Evolutionary conservation across 2,113 vertebrate species (phyloP), one percentile per base, ranked within the genome.

Genomic region (Heloderma charlesbogerti): DNA sequence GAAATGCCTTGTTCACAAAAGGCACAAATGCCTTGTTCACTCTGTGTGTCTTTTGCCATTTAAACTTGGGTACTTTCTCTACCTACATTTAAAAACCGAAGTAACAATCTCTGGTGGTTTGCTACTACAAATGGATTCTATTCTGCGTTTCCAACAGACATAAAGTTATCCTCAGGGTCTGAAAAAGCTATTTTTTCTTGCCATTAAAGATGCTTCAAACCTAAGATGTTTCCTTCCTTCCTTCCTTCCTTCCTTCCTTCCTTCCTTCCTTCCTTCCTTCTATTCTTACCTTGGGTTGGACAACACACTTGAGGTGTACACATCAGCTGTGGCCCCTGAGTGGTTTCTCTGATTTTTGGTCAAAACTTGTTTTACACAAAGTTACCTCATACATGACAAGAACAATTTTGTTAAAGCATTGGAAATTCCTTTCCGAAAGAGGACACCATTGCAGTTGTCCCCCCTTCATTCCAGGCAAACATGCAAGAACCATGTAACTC

Each of bases 341-440:
- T 78, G 60, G 72, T 91, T 88, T 93, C 81, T 90, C 82, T 87
- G 20, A 66, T 51, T 87, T 88, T 81, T 87, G 92, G 67, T 16
- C 71, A 43, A 54, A 82, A 31, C 81, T 92, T 90, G 84, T 92
- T 94, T 87, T 89, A 93, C 89, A 94, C 80, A 82, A 84, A 91
- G 0, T 12, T 22, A 78, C 74, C 89, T 94, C 12, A 0, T 93
- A 91, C 13, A 1, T 2, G 43, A 25, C 90, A 54, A 71, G 90
- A 25, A 20, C 45, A 69, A 0, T 92, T 87, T 74, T 84, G 88
- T 51, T 91, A 51, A 87, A 86, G 77, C 72, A 4, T 3, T 63
- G 80, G 92, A 94, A 94, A 88, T 75, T 31, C 74, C 63, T 13
- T 89, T 90, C 86, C 89, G 51, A 85, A 79, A 84, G 92, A 78